Conservation (phyloP, 2,797 vertebrate genomes). For the Graptemys geographica region DNA sequence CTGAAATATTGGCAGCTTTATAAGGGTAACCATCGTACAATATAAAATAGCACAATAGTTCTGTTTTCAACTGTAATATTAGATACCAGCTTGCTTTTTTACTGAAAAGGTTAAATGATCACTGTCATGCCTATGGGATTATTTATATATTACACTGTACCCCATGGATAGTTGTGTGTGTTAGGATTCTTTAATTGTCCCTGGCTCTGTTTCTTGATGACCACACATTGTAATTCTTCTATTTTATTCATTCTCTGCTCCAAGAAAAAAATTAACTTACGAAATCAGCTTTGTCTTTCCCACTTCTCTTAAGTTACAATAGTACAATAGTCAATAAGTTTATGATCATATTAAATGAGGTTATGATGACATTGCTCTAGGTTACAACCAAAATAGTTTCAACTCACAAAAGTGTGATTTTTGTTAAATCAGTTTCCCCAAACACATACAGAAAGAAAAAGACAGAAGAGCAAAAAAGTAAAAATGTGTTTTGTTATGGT, state of each 20-base stretch:
- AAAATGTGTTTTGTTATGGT: not conserved
- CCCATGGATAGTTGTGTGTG: not conserved
- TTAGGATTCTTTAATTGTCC: not conserved
- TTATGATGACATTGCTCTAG: not conserved
- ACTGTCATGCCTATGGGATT: not conserved
- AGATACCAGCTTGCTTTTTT: not conserved
- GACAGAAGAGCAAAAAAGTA: not conserved
- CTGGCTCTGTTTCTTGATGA: not conserved
- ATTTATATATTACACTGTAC: not conserved
- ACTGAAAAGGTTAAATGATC: not conserved
- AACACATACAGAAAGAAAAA: not conserved
- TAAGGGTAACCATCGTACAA: not conserved
- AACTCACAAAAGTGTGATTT: slow-evolving; percentile 24
- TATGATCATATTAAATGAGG: not conserved
- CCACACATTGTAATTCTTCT: not conserved
- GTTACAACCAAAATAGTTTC: not conserved
- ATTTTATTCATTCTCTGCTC: not conserved
- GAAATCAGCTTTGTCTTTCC: not conserved
- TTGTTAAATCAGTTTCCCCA: not conserved
- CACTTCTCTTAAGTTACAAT: not conserved
- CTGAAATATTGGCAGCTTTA: slow-evolving; percentile 30
- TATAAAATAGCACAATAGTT: not conserved
- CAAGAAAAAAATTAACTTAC: not conserved
- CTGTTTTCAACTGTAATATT: slow-evolving; percentile 1
- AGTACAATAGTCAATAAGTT: not conserved